Evolutionary conservation across 2,113 vertebrate species (phyloP).

Genomic region (Nerophis lumbriciformis): DNA sequence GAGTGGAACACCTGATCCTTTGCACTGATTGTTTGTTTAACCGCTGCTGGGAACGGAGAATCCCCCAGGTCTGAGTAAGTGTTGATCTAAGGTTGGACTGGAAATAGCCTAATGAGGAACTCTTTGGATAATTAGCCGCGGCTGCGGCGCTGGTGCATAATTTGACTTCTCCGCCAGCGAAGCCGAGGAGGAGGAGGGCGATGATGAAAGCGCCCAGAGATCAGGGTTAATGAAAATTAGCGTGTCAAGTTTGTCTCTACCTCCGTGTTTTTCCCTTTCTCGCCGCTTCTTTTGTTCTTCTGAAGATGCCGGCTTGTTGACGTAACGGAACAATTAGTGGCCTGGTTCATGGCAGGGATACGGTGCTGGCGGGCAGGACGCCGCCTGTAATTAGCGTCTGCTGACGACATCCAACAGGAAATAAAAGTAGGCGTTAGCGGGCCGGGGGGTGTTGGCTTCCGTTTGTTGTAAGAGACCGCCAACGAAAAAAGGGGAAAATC

Average conservation of each 20-base stretch:
- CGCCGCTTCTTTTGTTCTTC: constrained; percentile 62
- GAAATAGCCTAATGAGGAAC: constrained; percentile 79
- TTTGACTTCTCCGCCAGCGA: constrained; percentile 66
- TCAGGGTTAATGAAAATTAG: constrained; percentile 76
- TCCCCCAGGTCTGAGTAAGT: constrained; percentile 75
- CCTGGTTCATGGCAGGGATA: constrained; percentile 62
- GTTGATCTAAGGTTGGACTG: constrained; percentile 77
- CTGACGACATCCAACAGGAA: constrained; percentile 84
- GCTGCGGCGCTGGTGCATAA: constrained; percentile 74
- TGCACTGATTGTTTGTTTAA: constrained; percentile 78
- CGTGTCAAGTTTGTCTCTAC: constrained; percentile 65
- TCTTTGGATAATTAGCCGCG: constrained; percentile 72
- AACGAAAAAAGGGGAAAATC: constrained; percentile 76
- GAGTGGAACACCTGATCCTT: constrained; percentile 75
- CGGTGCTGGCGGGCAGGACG: constrained; percentile 64
- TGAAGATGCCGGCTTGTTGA: constrained; percentile 67
- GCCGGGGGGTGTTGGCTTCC: constrained; percentile 72
- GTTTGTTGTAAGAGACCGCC: constrained; percentile 83
- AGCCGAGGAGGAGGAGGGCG: constrained; percentile 27
- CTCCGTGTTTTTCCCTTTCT: constrained; percentile 41
- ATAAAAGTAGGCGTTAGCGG: constrained; percentile 72
- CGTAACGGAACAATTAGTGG: constrained; percentile 82
- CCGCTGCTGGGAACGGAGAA: constrained; percentile 71
- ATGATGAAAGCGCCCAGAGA: constrained; percentile 63
- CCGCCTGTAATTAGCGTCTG: constrained; percentile 79